These are phyloP conservation scores for Myzus persicae DNA, from an alignment of 1,140 invertebrate genomes.

Conservation along the genomic window DNA sequence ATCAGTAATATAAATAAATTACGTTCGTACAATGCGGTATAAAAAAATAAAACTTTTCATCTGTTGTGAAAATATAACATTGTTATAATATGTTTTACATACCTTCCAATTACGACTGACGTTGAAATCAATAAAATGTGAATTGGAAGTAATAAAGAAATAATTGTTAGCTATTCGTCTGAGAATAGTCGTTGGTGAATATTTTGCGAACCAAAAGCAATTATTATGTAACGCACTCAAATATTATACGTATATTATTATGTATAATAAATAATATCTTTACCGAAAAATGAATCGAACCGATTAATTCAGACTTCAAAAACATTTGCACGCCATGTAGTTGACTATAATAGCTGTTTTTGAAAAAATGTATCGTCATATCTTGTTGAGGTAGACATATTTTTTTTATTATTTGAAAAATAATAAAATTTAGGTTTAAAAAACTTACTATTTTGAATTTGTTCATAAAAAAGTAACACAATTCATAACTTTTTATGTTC, in stretches of 20 bases:
- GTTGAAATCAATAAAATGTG: neutral
- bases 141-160: neutral
- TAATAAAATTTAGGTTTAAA: no score
- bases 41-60: conserved; percentile 11
- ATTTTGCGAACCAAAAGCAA: neutral
- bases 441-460: no score
- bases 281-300: neutral
- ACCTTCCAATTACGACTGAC: neutral
- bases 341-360: no score
- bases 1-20: neutral
- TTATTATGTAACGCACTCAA: neutral
- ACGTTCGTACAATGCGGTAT: neutral
- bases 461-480: no score
- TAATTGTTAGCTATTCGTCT: conserved; percentile 14
- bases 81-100: neutral
- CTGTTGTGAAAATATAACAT: neutral
- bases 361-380: no score
- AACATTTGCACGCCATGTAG: neutral
- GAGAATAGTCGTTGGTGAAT: neutral
- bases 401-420: no score
- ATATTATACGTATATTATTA: neutral
- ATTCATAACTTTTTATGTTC: no score
- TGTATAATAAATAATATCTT: neutral
- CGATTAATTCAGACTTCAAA: neutral
- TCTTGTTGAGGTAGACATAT: no score